Conservation (phyloP, 2,888 invertebrate genomes). For the Hydraecia micacea region DNA sequence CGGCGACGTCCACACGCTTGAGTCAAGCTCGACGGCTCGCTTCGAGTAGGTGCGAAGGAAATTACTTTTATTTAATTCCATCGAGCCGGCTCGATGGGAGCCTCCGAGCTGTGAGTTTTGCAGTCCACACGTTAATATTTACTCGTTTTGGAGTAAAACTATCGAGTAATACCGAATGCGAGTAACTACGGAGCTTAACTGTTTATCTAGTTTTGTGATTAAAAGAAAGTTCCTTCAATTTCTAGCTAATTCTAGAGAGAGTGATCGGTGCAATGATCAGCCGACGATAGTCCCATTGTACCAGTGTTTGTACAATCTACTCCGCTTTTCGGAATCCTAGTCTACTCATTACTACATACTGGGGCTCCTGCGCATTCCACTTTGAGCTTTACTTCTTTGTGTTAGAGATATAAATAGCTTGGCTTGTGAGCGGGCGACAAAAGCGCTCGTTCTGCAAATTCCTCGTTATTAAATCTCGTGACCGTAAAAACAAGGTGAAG, state of each 20-base stretch:
- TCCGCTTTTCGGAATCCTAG: conserved; percentile 39
- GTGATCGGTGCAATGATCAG: conserved; percentile 2
- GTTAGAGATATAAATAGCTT: conserved; percentile 46
- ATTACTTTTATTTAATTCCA: too few species aligned
- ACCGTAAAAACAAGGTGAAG: conserved; percentile 70
- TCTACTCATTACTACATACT: conserved; percentile 45
- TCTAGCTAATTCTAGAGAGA: neutral
- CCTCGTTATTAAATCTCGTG: conserved; percentile 68
- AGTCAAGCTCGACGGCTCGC: too few species aligned
- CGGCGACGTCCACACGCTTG: too few species aligned
- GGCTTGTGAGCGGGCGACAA: conserved; percentile 50
- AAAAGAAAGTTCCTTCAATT: too few species aligned
- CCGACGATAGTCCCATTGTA: conserved; percentile 15
- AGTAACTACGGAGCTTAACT: too few species aligned
- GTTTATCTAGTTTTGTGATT: neutral
- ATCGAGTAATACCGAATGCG: too few species aligned
- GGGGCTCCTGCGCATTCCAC: neutral
- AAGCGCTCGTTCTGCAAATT: conserved; percentile 63
- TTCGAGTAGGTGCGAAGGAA: too few species aligned
- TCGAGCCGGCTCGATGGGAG: too few species aligned
- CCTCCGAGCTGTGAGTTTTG: too few species aligned
- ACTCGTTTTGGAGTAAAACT: too few species aligned
- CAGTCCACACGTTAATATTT: too few species aligned
- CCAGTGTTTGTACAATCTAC: conserved; percentile 39
- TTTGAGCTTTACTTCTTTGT: conserved; percentile 24